A percentile compares a stretch with the other conserved stretches of the same genome.
Conservation (phyloP, 2,888 invertebrate genomes). For the Mystacides longicornis region DNA sequence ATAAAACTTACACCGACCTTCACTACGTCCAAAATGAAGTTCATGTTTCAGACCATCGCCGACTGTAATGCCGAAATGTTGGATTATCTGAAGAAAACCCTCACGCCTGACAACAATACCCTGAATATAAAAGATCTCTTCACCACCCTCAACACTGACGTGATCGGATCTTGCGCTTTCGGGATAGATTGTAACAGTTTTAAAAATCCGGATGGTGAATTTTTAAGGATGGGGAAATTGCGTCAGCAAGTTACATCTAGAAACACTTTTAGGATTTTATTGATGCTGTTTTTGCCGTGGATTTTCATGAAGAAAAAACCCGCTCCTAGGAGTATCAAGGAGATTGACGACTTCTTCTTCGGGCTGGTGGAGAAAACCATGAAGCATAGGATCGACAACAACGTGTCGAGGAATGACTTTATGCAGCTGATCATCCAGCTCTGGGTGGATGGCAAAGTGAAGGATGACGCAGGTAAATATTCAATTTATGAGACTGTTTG, state of each 20-base stretch:
- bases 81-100: slow-evolving; percentile 25
- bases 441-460: slow-evolving; percentile 32
- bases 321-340: slow-evolving; percentile 6
- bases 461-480: neutral
- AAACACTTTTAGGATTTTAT: neutral
- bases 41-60: slow-evolving; percentile 46
- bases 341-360: slow-evolving; percentile 34
- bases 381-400: slow-evolving; percentile 35
- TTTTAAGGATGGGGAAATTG: slow-evolving; percentile 29
- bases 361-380: slow-evolving; percentile 40
- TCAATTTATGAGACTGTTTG: no score
- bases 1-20: slow-evolving; percentile 50
- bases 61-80: slow-evolving; percentile 39
- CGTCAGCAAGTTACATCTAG: neutral
- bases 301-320: neutral
- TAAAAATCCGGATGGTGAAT: slow-evolving; percentile 34
- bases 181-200: slow-evolving; percentile 42
- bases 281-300: slow-evolving; percentile 9
- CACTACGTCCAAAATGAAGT: slow-evolving; percentile 51
- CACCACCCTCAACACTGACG: slow-evolving; percentile 42
- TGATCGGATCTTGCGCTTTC: slow-evolving; percentile 44
- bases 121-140: slow-evolving; percentile 39
- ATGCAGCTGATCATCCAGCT: slow-evolving; percentile 48
- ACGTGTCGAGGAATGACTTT: slow-evolving; percentile 44
- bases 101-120: slow-evolving; percentile 17